Conservation (phyloP, 2,113 vertebrate genomes). For the Furnarius figulus region DNA sequence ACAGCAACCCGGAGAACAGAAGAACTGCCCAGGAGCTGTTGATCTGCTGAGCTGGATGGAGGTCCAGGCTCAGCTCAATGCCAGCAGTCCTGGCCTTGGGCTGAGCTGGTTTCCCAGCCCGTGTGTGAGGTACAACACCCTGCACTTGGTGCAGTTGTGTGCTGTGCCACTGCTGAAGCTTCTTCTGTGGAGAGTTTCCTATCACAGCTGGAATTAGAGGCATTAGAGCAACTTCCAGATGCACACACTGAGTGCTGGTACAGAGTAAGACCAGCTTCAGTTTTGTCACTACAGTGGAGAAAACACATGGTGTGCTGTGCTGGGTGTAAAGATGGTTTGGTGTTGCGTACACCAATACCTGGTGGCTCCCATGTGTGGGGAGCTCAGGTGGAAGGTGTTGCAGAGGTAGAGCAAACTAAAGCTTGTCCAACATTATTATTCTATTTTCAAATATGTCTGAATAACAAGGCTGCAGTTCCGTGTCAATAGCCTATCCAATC, state of each 20-base stretch:
- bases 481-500: background rate
- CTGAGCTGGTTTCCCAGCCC: background rate
- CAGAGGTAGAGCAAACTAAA: background rate
- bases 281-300: background rate
- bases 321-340: background rate
- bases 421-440: background rate
- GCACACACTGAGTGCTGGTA: background rate
- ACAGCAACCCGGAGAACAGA: background rate
- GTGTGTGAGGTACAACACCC: background rate
- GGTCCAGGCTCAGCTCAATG: background rate
- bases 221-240: background rate
- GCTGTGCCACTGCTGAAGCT: background rate
- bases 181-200: background rate
- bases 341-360: background rate
- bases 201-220: background rate
- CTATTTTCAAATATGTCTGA: background rate
- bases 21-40: background rate
- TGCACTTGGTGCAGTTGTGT: background rate
- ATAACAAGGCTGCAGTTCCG: background rate
- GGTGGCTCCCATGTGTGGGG: too few species aligned
- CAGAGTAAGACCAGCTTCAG: background rate
- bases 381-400: background rate
- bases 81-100: background rate
- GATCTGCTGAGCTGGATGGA: background rate
- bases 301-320: background rate